Base-by-base conservation (phyloP, 2,888 invertebrate species). In the Rhamnusium bicolor region DNA sequence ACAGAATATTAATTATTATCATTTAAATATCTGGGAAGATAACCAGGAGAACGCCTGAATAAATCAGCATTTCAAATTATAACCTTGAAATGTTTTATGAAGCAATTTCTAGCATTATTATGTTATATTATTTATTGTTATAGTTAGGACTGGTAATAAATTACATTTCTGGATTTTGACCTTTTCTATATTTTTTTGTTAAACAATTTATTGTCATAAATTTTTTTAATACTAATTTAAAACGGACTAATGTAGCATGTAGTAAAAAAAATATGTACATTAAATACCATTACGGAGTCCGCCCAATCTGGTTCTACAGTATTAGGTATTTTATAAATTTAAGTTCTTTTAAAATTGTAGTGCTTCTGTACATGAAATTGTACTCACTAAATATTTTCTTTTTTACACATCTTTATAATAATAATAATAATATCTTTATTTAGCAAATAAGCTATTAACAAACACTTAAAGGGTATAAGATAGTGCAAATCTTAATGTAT, bases 41-140 rank as follows among this genome's bases (percentile, higher is more conserved):
- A 24, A 24, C 24, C 12, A 40, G 40, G 40, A 40, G 12, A 40
- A 10, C 12, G 6, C 6, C 12, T 40, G 12, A 24, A 24, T 12
- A 40, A 12, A 40, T 40, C 40, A 12, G 8, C 40, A 40, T 40
- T 40, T 40, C 40, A 40, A 40, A 40, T 12, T 8, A 1, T 12
- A 40, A 21, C 54, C 54, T 24, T 21, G 54, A 24, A 54, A 40
- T 24, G 27, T 54, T 54, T 54, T 54, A 12, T 54, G 27, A 21
- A 54, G 21, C 14, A 54, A 54, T 12, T 12, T 54, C 4, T 24
- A 24, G 24, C 6, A 12, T 53, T 24, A 53, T 53, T 24, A 54
- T 54, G 54, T 24, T n/a, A 54, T n/a, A 54, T n/a, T n/a, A n/a
- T 54, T 54, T 54, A 54, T 54, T 24, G 21, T 54, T 54, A 18